Conservation (phyloP, 1,140 invertebrate species). For the Papilio machaon region DNA sequence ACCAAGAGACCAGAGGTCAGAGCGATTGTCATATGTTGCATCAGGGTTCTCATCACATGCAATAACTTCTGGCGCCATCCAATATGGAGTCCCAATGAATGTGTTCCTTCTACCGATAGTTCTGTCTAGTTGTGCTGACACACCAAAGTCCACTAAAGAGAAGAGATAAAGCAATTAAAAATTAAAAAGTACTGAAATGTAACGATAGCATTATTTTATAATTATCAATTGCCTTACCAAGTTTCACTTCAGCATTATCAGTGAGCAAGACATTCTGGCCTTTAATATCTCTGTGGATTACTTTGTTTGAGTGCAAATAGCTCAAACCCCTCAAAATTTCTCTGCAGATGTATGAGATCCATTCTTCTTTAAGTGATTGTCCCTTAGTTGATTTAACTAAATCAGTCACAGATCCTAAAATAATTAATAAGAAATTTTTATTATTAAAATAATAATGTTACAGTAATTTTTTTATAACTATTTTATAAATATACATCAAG, state of each 20-base stretch:
- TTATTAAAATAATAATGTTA: neutral
- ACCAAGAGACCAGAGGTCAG: conserved; percentile 98
- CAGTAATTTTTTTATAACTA: neutral
- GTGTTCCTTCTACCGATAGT: conserved; percentile 99
- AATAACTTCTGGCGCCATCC: conserved; percentile 99
- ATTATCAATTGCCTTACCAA: conserved; percentile 84
- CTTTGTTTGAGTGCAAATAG: conserved; percentile 99
- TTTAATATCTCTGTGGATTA: conserved; percentile 99
- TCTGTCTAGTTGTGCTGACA: conserved; percentile 99
- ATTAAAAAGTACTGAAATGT: neutral
- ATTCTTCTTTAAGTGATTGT: conserved; percentile 99
- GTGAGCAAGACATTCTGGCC: conserved; percentile 99
- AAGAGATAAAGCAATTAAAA: conserved; percentile 36
- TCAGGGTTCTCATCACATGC: conserved; percentile 99
- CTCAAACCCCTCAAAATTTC: conserved; percentile 98
- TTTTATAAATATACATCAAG: too few relatives aligned
- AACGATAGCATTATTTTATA: neutral
- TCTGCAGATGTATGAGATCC: conserved; percentile 99
- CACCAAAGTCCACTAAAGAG: conserved; percentile 97
- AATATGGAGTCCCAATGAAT: conserved; percentile 99
- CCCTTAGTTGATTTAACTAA: conserved; percentile 99
- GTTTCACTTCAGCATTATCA: conserved; percentile 99
- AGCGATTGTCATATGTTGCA: conserved; percentile 99
- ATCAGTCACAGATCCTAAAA: conserved; percentile 96
- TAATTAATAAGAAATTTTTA: conserved; percentile 9